Evolutionary conservation across 2,113 vertebrate species (phyloP), one percentile per base, ranked within the genome.

Genomic region (Eleginops maclovinus): DNA sequence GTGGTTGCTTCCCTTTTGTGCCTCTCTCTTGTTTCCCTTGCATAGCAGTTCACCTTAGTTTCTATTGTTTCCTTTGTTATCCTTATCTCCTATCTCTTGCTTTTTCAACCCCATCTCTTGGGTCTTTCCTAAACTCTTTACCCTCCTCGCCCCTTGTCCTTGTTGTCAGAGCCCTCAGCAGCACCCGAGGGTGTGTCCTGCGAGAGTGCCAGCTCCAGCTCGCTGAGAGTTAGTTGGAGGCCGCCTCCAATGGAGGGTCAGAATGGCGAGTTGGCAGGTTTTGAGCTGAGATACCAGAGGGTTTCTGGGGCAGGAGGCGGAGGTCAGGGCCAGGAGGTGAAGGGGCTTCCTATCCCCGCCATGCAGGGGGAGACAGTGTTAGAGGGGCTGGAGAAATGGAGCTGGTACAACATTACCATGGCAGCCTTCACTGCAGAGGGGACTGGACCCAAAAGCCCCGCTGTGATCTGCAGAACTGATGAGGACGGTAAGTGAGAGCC

Each of bases 191-290:
- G 96, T 71, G 95, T 98, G 93, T 96, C 96, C 93, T 98, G 98
- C 69, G 93, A 95, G 93, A 96, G 95, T 91, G 91, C 94, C 83
- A 95, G 96, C 93, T 98, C 98, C 92, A 97, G 96, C 83, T 96
- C 96, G 88, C 96, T 98, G 94, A 95, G 95, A 95, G 96, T 99
- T 95, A 97, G 96, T 96, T 98, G 98, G 97, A 94, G 91, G 88
- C 96, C 96, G 44, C 96, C 96, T 68, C 96, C 96, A 61, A 83
- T 92, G 73, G 96, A 96, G 69, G 96, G 94, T 92, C 96, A 95
- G 88, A 97, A 97, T 77, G 96, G 96, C 83, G 91, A 94, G 92
- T 95, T 96, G 95, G 95, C 95, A 86, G 95, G 96, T 90, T 99
- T 97, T 94, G 96, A 96, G 91, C 94, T 99, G 89, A 95, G 91